A percentile compares a stretch with the other conserved stretches of the same genome.
These are phyloP conservation scores for Trissolcus japonicus DNA, from an alignment of 2,888 invertebrate genomes.

Conservation along the genomic window DNA sequence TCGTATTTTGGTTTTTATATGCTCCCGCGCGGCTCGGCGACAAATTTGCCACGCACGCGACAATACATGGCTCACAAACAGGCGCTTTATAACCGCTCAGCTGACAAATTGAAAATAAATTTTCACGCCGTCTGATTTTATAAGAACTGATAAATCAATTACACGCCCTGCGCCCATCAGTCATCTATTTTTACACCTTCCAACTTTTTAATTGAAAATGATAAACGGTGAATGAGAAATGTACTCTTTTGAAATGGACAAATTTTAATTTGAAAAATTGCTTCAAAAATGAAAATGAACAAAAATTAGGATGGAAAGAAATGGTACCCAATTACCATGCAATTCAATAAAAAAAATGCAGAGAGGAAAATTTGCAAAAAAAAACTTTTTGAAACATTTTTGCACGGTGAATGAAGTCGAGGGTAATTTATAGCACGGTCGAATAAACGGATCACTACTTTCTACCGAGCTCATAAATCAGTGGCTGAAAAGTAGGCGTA, in stretches of 20 bases:
- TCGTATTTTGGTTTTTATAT: constrained; percentile 30
- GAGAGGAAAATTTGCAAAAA: too few species aligned
- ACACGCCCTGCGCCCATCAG: not conserved
- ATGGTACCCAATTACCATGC: too few species aligned
- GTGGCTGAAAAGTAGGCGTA: constrained; percentile 47
- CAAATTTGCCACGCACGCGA: constrained; percentile 19
- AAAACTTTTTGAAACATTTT: too few species aligned
- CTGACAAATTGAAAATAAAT: too few species aligned
- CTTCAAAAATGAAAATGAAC: not conserved
- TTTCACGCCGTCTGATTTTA: too few species aligned
- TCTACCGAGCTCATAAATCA: constrained; percentile 42
- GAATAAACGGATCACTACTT: constrained; percentile 49
- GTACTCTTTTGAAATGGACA: too few species aligned
- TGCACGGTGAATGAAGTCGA: constrained; percentile 5
- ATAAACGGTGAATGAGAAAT: too few species aligned
- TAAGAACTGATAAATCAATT: not conserved
- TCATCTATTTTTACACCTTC: not conserved
- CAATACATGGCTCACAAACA: constrained; percentile 3
- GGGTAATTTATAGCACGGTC: constrained; percentile 38
- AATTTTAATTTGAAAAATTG: too few species aligned
- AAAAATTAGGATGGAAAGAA: too few species aligned
- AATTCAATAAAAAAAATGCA: too few species aligned
- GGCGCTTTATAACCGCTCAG: too few species aligned
- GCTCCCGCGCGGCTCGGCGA: constrained; percentile 5
- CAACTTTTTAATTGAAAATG: constrained; percentile 4